Conservation (phyloP, 30 jellyfish, hydroid and myxozoan species). For the Turritopsis rubra region DNA sequence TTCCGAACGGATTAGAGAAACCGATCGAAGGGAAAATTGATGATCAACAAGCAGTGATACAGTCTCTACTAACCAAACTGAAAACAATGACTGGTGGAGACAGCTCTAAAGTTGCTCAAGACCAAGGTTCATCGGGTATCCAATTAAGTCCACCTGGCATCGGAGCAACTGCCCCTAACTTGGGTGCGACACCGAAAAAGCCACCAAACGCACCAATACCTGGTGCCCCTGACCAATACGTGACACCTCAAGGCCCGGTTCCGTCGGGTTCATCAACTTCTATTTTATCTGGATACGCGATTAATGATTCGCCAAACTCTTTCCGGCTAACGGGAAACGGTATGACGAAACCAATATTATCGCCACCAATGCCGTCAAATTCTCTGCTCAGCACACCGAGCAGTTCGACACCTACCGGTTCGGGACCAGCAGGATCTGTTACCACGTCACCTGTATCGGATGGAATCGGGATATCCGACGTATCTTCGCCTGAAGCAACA, state of each 20-base stretch:
- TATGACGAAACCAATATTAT: constrained; percentile 39
- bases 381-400: constrained; percentile 52
- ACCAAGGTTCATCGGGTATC: constrained; percentile 65
- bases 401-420: constrained; percentile 69
- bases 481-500: constrained; percentile 16
- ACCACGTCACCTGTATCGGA: constrained; percentile 53
- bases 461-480: background rate
- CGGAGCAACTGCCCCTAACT: constrained; percentile 52
- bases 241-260: constrained; percentile 65
- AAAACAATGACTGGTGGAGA: background rate
- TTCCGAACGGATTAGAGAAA: constrained; percentile 1
- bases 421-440: constrained; percentile 75
- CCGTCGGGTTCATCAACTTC: constrained; percentile 74
- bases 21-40: constrained; percentile 4
- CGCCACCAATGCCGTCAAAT: constrained; percentile 29
- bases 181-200: constrained; percentile 14
- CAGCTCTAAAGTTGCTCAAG: background rate
- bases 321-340: constrained; percentile 46
- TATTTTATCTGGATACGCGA: constrained; percentile 50
- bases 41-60: background rate
- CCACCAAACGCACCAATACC: constrained; percentile 40
- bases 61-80: background rate
- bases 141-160: constrained; percentile 58
- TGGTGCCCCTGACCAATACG: constrained; percentile 33
- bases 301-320: constrained; percentile 24